Conservation (phyloP, 2,797 vertebrate species). For the Mareca penelope region DNA sequence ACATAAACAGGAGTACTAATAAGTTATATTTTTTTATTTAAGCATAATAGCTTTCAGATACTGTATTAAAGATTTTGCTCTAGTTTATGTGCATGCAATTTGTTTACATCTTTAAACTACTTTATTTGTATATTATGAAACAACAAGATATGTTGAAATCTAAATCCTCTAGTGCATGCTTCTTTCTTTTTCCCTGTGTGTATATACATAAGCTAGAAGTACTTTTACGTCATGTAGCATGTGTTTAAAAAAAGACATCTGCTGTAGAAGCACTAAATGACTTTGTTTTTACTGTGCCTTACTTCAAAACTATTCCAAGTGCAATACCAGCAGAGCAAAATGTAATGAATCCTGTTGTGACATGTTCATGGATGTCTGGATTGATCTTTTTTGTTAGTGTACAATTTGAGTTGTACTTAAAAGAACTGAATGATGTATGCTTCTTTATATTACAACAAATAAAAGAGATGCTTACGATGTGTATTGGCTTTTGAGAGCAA, state of each 20-base stretch:
- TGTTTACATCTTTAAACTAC: constrained; percentile 77
- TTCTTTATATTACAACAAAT: constrained; percentile 73
- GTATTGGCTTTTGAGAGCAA: neutral
- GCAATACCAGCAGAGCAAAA: constrained; percentile 75
- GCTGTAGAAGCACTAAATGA: constrained; percentile 74
- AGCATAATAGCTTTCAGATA: constrained; percentile 74
- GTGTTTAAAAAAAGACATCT: constrained; percentile 66
- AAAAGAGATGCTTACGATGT: constrained; percentile 54
- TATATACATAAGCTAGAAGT: constrained; percentile 73
- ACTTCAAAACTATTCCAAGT: constrained; percentile 72
- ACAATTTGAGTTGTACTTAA: constrained; percentile 64
- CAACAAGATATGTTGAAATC: constrained; percentile 54
- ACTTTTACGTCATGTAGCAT: constrained; percentile 69
- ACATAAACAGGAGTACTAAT: constrained; percentile 74
- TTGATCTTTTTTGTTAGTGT: constrained; percentile 53
- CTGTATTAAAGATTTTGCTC: constrained; percentile 74
- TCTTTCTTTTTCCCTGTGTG: constrained; percentile 35
- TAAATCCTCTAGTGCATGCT: constrained; percentile 71
- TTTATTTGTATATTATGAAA: constrained; percentile 77
- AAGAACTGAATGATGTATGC: constrained; percentile 65
- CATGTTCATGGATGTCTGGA: constrained; percentile 49
- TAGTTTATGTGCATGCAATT: constrained; percentile 77
- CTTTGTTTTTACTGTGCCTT: constrained; percentile 75
- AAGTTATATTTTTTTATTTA: constrained; percentile 81
- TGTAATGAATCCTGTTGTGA: constrained; percentile 44